Conservation (phyloP, 2,113 vertebrate genomes). For the Gymnorhina tibicen region DNA sequence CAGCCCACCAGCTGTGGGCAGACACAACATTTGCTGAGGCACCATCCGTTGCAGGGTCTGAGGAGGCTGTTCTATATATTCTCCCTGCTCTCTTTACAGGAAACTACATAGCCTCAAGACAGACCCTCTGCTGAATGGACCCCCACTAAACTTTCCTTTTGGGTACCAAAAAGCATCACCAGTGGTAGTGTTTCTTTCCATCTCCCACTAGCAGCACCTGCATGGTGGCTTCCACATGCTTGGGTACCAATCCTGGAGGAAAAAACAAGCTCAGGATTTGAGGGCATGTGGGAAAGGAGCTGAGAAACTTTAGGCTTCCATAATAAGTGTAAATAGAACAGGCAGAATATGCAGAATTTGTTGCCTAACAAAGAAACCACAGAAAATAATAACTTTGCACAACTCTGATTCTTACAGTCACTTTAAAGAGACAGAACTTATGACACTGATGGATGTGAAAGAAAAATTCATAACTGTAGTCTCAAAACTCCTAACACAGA, state of each 20-base stretch:
- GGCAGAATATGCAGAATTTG: neutral
- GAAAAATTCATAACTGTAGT: neutral
- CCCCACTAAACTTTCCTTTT: neutral
- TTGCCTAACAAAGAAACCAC: neutral
- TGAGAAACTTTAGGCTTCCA: neutral
- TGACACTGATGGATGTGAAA: neutral
- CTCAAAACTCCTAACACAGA: neutral
- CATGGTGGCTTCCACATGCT: neutral
- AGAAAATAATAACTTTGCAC: neutral
- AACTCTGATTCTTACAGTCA: neutral
- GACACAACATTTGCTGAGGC: neutral
- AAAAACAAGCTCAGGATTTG: neutral
- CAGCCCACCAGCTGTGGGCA: neutral
- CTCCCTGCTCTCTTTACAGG: neutral
- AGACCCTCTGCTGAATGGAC: neutral
- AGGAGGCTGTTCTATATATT: neutral
- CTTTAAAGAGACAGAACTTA: neutral
- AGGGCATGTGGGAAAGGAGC: neutral
- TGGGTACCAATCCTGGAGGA: neutral
- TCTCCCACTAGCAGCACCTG: neutral
- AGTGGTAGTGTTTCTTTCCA: neutral
- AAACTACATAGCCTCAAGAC: neutral
- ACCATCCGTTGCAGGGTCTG: neutral
- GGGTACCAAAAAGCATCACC: neutral
- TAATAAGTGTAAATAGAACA: neutral